These are phyloP conservation scores for Myiagra hebetior DNA, from an alignment of 2,113 vertebrate genomes.

Conservation along the genomic window DNA sequence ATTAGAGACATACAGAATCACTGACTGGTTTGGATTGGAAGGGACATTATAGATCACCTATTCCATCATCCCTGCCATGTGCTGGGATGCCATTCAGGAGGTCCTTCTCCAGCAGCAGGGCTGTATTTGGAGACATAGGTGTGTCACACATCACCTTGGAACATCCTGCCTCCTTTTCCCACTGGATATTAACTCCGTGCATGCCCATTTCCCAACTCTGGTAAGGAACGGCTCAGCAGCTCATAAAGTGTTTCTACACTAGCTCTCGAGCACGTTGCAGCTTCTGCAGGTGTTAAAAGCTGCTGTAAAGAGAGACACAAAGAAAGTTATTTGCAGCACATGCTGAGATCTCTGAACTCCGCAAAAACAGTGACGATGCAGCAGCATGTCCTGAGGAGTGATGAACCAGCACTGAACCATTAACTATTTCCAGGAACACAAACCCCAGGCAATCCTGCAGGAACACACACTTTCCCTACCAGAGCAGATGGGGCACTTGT, in stretches of 20 bases:
- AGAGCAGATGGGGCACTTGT: background rate
- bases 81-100: background rate
- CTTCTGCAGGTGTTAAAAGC: background rate
- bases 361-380: accelerated
- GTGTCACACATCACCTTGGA: background rate
- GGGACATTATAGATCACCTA: background rate
- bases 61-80: background rate
- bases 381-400: accelerated
- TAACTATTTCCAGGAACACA: background rate
- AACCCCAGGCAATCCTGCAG: background rate
- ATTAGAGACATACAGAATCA: background rate
- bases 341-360: accelerated
- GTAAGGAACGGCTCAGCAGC: background rate
- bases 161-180: background rate
- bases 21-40: background rate
- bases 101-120: background rate
- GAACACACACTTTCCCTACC: background rate
- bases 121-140: background rate
- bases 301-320: accelerated
- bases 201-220: accelerated
- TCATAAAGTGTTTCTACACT: accelerated
- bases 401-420: background rate
- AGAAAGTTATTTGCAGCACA: background rate
- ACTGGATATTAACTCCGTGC: accelerated
- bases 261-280: background rate